phyloP scores from a whole-genome alignment of 2,797 vertebrate species.

The Pyrrhura leucotis region DNA sequence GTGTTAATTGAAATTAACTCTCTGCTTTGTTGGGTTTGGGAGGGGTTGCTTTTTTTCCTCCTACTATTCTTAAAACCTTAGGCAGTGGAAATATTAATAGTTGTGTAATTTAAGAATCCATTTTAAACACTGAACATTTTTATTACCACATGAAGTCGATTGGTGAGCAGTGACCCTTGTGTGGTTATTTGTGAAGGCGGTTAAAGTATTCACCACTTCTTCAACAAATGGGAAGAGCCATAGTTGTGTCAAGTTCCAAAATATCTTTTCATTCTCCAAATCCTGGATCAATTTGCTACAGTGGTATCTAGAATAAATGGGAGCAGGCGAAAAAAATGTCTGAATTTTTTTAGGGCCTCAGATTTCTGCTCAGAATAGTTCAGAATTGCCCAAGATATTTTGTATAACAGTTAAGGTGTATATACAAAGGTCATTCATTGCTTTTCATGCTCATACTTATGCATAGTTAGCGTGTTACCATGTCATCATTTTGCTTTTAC shows the following conservation, averaged over 20 bases:
- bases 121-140: neutral
- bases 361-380: neutral
- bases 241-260: neutral
- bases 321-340: neutral
- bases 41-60: accelerated
- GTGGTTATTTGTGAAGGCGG: neutral
- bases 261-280: neutral
- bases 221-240: neutral
- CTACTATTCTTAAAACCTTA: neutral
- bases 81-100: neutral
- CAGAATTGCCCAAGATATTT: neutral
- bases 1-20: neutral
- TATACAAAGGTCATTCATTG: neutral
- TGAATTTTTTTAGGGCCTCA: neutral
- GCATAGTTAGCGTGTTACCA: neutral
- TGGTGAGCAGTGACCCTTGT: neutral
- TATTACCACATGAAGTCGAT: neutral
- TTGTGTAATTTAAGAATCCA: neutral
- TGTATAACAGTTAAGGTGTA: neutral
- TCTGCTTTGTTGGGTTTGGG: neutral
- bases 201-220: neutral
- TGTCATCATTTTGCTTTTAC: neutral
- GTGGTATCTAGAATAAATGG: neutral
- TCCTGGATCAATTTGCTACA: neutral
- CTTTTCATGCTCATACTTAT: neutral